Evolutionary conservation across 2,797 vertebrate genomes (phyloP).

Genomic region (Tenualosa thibaudeaui): DNA sequence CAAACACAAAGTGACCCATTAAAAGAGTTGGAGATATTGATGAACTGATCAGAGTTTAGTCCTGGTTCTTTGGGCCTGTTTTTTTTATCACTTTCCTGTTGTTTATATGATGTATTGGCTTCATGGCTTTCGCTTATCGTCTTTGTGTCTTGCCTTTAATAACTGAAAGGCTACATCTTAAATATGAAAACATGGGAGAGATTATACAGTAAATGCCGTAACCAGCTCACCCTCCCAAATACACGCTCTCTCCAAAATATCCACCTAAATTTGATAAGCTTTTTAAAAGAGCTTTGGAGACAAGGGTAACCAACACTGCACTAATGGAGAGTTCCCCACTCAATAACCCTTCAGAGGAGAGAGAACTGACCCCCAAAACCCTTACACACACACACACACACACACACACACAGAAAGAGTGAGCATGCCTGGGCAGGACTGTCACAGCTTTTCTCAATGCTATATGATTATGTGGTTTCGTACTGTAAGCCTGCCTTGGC

Average conservation of each 20-base stretch:
- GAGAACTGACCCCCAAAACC: neutral
- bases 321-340: neutral
- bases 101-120: neutral
- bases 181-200: neutral
- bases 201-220: neutral
- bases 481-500: conserved; percentile 35
- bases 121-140: neutral
- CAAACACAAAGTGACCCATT: neutral
- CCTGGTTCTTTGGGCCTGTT: neutral
- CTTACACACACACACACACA: neutral
- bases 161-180: neutral
- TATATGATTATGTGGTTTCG: conserved; percentile 34
- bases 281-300: neutral
- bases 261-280: neutral
- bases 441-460: conserved; percentile 29
- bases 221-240: neutral
- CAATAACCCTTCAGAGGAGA: neutral
- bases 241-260: neutral
- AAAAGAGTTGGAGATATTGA: neutral
- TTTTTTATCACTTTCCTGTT: neutral
- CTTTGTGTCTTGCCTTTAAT: neutral
- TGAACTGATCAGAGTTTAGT: neutral
- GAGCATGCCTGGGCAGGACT: conserved; percentile 36
- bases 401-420: neutral
- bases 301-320: neutral